Evolutionary conservation across 2,113 vertebrate genomes (phyloP).

Genomic region (Accipiter virgatus): DNA sequence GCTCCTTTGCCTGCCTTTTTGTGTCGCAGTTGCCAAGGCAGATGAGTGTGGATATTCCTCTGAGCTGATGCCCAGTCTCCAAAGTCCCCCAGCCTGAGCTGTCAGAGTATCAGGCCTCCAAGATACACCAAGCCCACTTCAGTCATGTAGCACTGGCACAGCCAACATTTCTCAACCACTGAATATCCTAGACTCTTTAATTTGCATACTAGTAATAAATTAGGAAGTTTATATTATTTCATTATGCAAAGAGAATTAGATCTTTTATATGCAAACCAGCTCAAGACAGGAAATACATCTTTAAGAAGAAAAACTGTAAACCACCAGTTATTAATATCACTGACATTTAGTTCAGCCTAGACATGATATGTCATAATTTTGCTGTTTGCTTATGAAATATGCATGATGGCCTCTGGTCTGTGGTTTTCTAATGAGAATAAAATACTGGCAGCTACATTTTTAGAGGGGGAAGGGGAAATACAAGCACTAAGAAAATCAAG

Average conservation of each 20-base stretch:
- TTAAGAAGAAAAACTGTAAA: conserved; percentile 18
- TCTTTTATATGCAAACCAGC: conserved; percentile 14
- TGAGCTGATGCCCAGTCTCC: not conserved
- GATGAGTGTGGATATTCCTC: not conserved
- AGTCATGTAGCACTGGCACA: not conserved
- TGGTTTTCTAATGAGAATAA: conserved; percentile 11
- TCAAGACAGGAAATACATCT: conserved; percentile 6
- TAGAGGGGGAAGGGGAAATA: not conserved
- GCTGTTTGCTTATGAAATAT: conserved; percentile 37
- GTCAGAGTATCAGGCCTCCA: not conserved
- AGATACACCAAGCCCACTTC: not conserved
- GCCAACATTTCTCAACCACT: not conserved
- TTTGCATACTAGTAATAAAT: not conserved
- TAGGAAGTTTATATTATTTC: not conserved
- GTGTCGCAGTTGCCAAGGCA: not conserved
- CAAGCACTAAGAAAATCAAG: not conserved
- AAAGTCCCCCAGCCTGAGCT: not conserved
- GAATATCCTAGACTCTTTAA: not conserved
- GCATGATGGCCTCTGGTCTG: conserved; percentile 6
- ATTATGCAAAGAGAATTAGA: not conserved
- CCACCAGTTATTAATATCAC: conserved; percentile 12
- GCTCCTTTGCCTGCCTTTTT: not conserved
- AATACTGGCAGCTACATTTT: conserved; percentile 8
- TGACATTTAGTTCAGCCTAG: conserved; percentile 37
- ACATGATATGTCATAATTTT: conserved; percentile 34